These are phyloP conservation scores for Tetragonula carbonaria DNA, from an alignment of 2,888 invertebrate genomes.

Conservation along the genomic window DNA sequence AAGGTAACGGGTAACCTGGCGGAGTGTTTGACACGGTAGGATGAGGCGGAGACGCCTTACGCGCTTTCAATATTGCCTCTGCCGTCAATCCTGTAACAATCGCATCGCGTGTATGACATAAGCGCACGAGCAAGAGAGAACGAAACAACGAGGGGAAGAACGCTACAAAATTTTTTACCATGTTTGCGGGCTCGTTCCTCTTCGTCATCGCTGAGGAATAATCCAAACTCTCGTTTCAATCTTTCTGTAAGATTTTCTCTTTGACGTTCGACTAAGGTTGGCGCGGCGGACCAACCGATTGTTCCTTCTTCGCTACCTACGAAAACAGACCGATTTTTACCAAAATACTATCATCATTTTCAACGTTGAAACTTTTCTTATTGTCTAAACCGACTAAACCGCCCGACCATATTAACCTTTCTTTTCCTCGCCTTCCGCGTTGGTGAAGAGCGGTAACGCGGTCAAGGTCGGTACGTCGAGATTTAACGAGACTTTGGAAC, in stretches of 20 bases:
- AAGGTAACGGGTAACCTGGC: slow-evolving; percentile 72
- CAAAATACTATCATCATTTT: neutral
- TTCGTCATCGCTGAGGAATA: slow-evolving; percentile 89
- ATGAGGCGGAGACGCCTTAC: slow-evolving; percentile 73
- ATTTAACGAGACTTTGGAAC: slow-evolving; percentile 73
- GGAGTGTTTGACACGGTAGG: slow-evolving; percentile 54
- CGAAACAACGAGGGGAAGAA: neutral
- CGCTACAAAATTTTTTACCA: slow-evolving; percentile 80
- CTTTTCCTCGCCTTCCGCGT: slow-evolving; percentile 79
- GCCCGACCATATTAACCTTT: slow-evolving; percentile 74
- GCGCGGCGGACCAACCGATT: slow-evolving; percentile 90
- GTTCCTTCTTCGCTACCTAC: slow-evolving; percentile 81
- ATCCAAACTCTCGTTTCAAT: slow-evolving; percentile 92
- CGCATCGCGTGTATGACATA: too few relatives aligned
- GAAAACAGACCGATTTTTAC: neutral
- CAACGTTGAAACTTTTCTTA: neutral
- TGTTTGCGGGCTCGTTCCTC: slow-evolving; percentile 85
- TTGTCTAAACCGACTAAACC: neutral
- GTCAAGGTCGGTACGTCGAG: slow-evolving; percentile 78
- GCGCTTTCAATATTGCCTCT: slow-evolving; percentile 79
- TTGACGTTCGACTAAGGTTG: slow-evolving; percentile 93
- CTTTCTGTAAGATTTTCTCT: slow-evolving; percentile 95
- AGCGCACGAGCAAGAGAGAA: neutral
- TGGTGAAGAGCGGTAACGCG: slow-evolving; percentile 77
- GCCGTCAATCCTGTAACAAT: slow-evolving; percentile 78